Evolutionary conservation across 1,140 invertebrate genomes (phyloP).

Genomic region (Drosophila grimshawi): DNA sequence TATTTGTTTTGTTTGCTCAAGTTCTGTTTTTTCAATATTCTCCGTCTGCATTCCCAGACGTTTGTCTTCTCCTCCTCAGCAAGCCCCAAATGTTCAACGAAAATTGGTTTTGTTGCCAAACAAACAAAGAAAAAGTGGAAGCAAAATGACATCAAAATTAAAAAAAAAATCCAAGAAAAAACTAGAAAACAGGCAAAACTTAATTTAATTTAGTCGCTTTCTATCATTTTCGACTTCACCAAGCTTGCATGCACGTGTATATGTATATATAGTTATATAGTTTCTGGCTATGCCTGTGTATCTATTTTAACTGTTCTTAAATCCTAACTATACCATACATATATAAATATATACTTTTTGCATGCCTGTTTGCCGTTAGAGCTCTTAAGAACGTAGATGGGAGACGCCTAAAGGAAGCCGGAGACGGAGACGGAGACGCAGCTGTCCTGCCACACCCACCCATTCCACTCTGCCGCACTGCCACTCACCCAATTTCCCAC

Average conservation of each 20-base stretch:
- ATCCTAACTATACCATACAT: slow-evolving; percentile 14
- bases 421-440: slow-evolving; percentile 7
- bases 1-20: slow-evolving; percentile 16
- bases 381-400: slow-evolving; percentile 34
- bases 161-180: no score
- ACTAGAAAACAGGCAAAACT: neutral
- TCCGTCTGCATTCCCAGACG: slow-evolving; percentile 9
- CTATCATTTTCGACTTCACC: neutral
- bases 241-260: neutral
- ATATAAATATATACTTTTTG: slow-evolving; percentile 27
- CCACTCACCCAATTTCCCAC: neutral
- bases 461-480: neutral
- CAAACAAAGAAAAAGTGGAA: neutral
- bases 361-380: slow-evolving; percentile 48
- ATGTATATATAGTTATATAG: neutral
- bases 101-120: neutral
- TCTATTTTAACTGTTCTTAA: slow-evolving; percentile 16
- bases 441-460: slow-evolving; percentile 2
- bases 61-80: neutral
- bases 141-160: neutral
- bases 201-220: neutral
- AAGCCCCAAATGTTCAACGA: slow-evolving; percentile 4
- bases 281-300: neutral
- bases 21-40: slow-evolving; percentile 11
- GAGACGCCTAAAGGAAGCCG: slow-evolving; percentile 13